A percentile compares a stretch with the other conserved stretches of the same genome.
phyloP scores from a whole-genome alignment of 2,888 invertebrate genomes.

The Oligia strigilis region DNA sequence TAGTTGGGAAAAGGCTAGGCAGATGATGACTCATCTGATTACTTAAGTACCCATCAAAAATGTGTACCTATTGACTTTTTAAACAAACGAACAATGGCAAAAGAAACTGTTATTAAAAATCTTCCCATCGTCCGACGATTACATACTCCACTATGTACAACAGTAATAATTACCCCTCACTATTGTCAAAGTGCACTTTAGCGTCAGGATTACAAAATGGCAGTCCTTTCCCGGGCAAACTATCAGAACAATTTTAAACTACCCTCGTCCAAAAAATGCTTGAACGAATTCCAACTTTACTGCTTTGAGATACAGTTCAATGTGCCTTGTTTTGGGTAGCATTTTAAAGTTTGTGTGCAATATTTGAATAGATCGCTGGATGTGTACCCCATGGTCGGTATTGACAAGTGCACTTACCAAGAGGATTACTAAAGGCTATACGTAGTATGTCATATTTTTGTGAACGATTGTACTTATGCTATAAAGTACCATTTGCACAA shows the following conservation, averaged over 20 bases:
- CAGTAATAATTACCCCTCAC: conserved; percentile 73
- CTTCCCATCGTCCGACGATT: not conserved
- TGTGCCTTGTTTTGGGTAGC: conserved; percentile 6
- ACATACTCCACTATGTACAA: conserved; percentile 43
- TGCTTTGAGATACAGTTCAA: conserved; percentile 25
- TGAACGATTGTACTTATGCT: conserved; percentile 66
- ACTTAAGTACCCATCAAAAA: not conserved
- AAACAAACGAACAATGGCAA: not conserved
- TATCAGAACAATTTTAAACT: conserved; percentile 70
- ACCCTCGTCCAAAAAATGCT: conserved; percentile 21
- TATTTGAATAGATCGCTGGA: conserved; percentile 82
- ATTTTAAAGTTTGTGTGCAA: conserved; percentile 54
- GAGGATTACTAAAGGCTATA: conserved; percentile 80
- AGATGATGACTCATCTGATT: not conserved
- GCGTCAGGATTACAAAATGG: conserved; percentile 85
- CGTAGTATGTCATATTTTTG: conserved; percentile 69
- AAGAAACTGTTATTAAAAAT: conserved; percentile 1
- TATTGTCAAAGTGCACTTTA: conserved; percentile 85
- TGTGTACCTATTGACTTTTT: not conserved
- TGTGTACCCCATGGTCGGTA: conserved; percentile 75
- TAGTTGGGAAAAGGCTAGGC: no score
- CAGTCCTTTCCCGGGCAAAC: conserved; percentile 77
- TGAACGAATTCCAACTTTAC: conserved; percentile 56
- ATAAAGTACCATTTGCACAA: not conserved
- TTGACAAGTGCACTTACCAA: conserved; percentile 87